Evolutionary conservation across 2,113 vertebrate species (phyloP), one percentile per base, ranked within the genome.

Genomic region (Hepsetus odoe): DNA sequence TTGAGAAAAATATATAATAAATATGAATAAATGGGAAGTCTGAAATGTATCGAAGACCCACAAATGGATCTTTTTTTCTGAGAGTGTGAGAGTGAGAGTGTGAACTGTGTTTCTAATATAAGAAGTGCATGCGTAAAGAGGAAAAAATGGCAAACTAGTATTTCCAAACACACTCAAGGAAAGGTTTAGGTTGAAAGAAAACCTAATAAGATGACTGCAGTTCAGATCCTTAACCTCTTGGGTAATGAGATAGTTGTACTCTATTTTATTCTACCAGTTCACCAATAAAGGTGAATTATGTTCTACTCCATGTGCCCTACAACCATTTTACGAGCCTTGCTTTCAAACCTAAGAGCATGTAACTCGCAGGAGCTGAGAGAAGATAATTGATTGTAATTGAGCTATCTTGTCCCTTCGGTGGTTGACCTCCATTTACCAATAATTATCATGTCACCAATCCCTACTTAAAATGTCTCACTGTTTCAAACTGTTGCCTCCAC

Each of bases 311-410:
- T 49, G 24, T 24, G 28, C 18, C 66, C 9, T 53, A 38, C 58
- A 72, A 49, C 14, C 20, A 18, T 65, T 79, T 80, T 75, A 72
- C 18, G 22, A 51, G 72, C 49, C 66, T 1, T 66, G 35, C 56
- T 66, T 30, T 68, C 71, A 40, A 18, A 74, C 64, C 59, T 40
- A 51, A 62, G 16, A 26, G 42, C 64, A 22, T 53, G 72, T 74
- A 75, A 74, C 76, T 78, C 38, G 12, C 77, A 6, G 40, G 44
- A 16, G 14, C 64, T 58, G 14, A 64, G 51, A 71, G 59, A 75
- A 67, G n/a, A 72, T 83, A 72, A 80, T 72, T 76, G 67, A 79
- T 68, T 76, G 72, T 80, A 80, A 83, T 83, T 83, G 72, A 80
- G 77, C 61, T 22, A 32, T 72, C 68, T 76, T 33, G 62, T 80